Evolutionary conservation across 1,140 invertebrate genomes (phyloP).

Genomic region (Apocrypta bakeri): DNA sequence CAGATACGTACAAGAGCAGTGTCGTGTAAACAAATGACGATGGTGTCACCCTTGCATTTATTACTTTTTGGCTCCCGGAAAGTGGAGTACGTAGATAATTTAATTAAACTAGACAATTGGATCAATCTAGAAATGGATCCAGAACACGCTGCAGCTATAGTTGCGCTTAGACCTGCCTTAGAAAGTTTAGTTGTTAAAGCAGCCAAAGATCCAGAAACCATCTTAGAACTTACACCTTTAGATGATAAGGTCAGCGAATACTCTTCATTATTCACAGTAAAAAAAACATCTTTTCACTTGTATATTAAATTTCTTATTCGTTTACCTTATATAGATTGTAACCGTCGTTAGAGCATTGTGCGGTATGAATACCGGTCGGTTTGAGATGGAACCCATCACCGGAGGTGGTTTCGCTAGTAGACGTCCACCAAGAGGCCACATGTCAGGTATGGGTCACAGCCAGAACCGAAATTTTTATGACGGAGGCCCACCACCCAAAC

Average conservation of each 20-base stretch:
- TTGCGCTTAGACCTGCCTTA: constrained; percentile 89
- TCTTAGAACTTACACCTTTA: constrained; percentile 74
- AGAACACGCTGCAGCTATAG: constrained; percentile 84
- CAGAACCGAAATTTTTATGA: constrained; percentile 41
- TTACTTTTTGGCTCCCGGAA: constrained; percentile 93
- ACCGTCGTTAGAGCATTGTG: constrained; percentile 81
- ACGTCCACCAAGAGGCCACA: constrained; percentile 69
- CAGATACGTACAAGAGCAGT: constrained; percentile 94
- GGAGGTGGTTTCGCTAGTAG: constrained; percentile 69
- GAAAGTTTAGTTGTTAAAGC: constrained; percentile 89
- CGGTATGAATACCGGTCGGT: constrained; percentile 82
- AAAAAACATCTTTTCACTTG: constrained; percentile 25
- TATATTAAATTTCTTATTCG: constrained; percentile 18
- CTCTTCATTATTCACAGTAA: not conserved
- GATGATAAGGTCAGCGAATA: constrained; percentile 74
- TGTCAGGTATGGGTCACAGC: constrained; percentile 50
- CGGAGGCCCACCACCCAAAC: constrained; percentile 63
- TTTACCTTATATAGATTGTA: constrained; percentile 74
- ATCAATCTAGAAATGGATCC: constrained; percentile 92
- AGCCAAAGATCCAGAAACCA: constrained; percentile 84
- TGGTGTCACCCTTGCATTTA: constrained; percentile 95
- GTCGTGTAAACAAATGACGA: constrained; percentile 98
- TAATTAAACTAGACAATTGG: constrained; percentile 92
- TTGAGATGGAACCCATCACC: constrained; percentile 77
- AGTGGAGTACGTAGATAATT: constrained; percentile 83